Conservation (phyloP, 2,113 vertebrate genomes). For the Amia ocellicauda region DNA sequence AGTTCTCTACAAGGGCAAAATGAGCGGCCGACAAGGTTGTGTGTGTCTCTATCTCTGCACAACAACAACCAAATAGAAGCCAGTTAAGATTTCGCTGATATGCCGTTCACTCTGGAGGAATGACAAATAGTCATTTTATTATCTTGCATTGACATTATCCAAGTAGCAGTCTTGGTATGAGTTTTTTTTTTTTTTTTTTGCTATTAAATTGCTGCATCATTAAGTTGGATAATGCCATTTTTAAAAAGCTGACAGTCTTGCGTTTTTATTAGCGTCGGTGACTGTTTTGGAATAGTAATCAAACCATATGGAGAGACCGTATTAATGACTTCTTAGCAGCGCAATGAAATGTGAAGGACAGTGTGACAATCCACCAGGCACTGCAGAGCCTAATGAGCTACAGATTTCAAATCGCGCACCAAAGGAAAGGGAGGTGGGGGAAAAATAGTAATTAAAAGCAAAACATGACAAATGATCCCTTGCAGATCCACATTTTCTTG, state of each 20-base stretch:
- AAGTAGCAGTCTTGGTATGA: constrained; percentile 51
- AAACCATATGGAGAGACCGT: constrained; percentile 66
- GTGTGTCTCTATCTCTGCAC: constrained; percentile 16
- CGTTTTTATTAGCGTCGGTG: constrained; percentile 42
- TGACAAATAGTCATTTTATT: constrained; percentile 66
- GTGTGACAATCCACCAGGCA: constrained; percentile 57
- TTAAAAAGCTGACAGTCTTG: constrained; percentile 51
- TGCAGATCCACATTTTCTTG: constrained; percentile 17
- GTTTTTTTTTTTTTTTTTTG: constrained; percentile 38
- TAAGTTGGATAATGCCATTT: constrained; percentile 63
- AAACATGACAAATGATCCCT: constrained; percentile 28
- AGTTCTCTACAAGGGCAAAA: constrained; percentile 17
- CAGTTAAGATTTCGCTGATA: constrained; percentile 50
- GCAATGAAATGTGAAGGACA: constrained; percentile 77
- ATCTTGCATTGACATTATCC: constrained; percentile 63
- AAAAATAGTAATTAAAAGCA: constrained; percentile 26
- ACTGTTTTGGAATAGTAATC: constrained; percentile 54
- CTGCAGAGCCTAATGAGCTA: constrained; percentile 67
- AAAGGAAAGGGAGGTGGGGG: constrained; percentile 12
- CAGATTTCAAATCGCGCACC: constrained; percentile 45
- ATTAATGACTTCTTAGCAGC: constrained; percentile 74
- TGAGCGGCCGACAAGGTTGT: constrained; percentile 1
- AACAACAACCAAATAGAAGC: constrained; percentile 27
- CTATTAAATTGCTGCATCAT: constrained; percentile 67
- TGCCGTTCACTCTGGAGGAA: constrained; percentile 55